Percentiles rank a stretch among this genome's conserved stretches.
Conservation (phyloP, 2,888 invertebrate species). For the Drosophila prostipennis region DNA sequence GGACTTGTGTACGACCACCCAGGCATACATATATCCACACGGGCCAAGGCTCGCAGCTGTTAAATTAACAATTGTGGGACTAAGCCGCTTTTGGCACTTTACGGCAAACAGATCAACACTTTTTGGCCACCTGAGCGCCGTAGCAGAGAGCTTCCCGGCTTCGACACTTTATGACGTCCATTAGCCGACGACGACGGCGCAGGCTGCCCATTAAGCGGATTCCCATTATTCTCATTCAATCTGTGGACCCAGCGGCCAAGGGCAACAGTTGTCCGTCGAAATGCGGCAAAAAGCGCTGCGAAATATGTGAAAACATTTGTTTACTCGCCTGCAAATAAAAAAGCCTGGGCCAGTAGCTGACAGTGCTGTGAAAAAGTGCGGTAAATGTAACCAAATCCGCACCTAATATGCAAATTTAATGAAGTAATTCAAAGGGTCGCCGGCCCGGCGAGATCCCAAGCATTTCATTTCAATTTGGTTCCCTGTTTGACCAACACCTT, state of each 20-base stretch:
- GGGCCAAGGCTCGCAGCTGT: background rate
- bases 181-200: slow-evolving; percentile 32
- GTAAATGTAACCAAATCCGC: slow-evolving; percentile 70
- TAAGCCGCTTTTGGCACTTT: slow-evolving; percentile 23
- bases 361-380: slow-evolving; percentile 53
- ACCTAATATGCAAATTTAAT: slow-evolving; percentile 81
- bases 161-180: slow-evolving; percentile 45
- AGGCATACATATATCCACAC: background rate
- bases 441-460: slow-evolving; percentile 26
- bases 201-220: slow-evolving; percentile 46
- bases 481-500: slow-evolving; percentile 54
- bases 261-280: slow-evolving; percentile 7
- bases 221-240: slow-evolving; percentile 50
- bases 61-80: slow-evolving; percentile 23
- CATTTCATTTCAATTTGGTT: slow-evolving; percentile 66
- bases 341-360: background rate
- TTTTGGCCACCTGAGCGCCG: slow-evolving; percentile 22
- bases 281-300: slow-evolving; percentile 6
- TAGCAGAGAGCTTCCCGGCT: slow-evolving; percentile 20
- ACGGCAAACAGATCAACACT: slow-evolving; percentile 34
- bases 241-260: slow-evolving; percentile 14
- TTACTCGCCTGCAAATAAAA: background rate
- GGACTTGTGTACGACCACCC: too few species aligned
- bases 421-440: slow-evolving; percentile 76
- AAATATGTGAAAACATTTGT: slow-evolving; percentile 28